Evolutionary conservation across 2,113 vertebrate genomes (phyloP).

Genomic region (Arizona elegans): DNA sequence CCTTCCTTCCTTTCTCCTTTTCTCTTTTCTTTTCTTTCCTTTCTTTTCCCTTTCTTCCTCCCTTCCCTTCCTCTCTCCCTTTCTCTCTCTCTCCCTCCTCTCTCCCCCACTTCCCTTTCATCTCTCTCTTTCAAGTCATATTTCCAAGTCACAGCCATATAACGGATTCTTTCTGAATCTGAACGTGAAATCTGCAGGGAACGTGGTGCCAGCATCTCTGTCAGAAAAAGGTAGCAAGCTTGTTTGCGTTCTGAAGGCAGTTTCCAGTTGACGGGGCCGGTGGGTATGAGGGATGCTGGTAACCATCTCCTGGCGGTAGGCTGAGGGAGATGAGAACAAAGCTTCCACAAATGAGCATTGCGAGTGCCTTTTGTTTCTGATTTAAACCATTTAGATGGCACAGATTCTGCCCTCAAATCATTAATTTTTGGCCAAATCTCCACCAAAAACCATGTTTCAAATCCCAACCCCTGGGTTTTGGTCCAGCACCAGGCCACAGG

Average conservation of each 20-base stretch:
- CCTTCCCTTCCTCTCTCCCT: too few species aligned
- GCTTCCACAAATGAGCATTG: neutral
- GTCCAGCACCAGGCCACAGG: too few species aligned
- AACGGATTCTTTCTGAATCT: slow-evolving; percentile 50
- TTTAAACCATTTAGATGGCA: slow-evolving; percentile 12
- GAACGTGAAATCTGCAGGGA: slow-evolving; percentile 46
- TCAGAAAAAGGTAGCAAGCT: slow-evolving; percentile 54
- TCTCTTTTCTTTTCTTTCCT: neutral
- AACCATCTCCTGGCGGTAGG: slow-evolving; percentile 29
- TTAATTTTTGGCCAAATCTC: neutral
- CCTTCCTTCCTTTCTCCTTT: rapidly evolving
- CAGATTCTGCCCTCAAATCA: too few species aligned
- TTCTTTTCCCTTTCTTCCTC: neutral
- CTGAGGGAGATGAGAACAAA: slow-evolving; percentile 38
- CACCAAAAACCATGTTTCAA: too few species aligned
- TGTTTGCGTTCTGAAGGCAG: slow-evolving; percentile 6
- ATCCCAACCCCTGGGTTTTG: too few species aligned
- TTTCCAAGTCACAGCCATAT: neutral
- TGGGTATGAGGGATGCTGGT: neutral
- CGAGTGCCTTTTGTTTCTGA: slow-evolving; percentile 23
- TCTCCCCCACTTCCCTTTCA: neutral
- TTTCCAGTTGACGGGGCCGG: slow-evolving; percentile 31
- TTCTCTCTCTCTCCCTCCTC: neutral
- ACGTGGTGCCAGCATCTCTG: slow-evolving; percentile 54
- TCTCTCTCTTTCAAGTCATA: neutral